A percentile compares a stretch with the other conserved stretches of the same genome.
Conservation (phyloP, 2,113 vertebrate species). For the cat (Felis catus) region F.catus_Fca126_mat1.0 CM031428.1:26031001-26031500, state of each 20-base stretch:
- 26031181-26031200: neutral
- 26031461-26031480: neutral
- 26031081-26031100: fast-evolving
- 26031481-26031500: no score
- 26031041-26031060: neutral
- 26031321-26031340: neutral
- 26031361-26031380: neutral
- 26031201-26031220: neutral
- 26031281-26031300: neutral
- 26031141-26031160: neutral
- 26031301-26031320: neutral
- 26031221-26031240: neutral
- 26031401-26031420: neutral
- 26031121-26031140: fast-evolving
- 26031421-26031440: neutral
- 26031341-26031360: neutral
- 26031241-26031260: neutral
- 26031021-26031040: neutral
- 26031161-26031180: no score
- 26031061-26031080: neutral
- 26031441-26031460: neutral
- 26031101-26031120: fast-evolving
- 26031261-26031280: neutral
- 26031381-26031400: neutral
- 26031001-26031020: neutral